Evolutionary conservation across 2,113 vertebrate species (phyloP).

Genomic region (Dicaeum eximium): DNA sequence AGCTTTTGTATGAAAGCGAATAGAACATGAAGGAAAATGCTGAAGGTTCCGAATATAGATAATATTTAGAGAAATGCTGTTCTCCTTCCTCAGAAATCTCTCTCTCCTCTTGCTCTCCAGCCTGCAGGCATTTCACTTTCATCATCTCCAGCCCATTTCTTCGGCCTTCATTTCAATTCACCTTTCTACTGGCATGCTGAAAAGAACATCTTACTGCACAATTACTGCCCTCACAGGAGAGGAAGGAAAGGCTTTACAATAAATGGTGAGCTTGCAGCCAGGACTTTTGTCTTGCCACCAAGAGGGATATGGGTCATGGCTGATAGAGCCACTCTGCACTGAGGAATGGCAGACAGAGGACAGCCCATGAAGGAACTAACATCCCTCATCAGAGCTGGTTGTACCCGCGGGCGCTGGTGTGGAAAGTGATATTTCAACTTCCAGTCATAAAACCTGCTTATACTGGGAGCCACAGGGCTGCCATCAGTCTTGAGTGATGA

Average conservation of each 20-base stretch:
- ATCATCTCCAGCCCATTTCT: neutral
- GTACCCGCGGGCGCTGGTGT: neutral
- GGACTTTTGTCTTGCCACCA: neutral
- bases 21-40: neutral
- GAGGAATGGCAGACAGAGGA: neutral
- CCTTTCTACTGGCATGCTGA: neutral
- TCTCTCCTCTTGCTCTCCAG: neutral
- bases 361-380: neutral
- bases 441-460: neutral
- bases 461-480: neutral
- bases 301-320: fast-evolving
- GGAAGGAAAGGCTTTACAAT: neutral
- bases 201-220: neutral
- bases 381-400: neutral
- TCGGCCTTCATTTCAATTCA: neutral
- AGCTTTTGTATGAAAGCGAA: neutral
- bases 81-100: neutral
- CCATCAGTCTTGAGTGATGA: neutral
- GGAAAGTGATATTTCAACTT: neutral
- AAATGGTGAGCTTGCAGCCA: neutral
- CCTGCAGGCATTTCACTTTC: neutral
- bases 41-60: neutral
- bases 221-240: neutral
- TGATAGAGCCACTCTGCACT: neutral
- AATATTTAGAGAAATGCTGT: neutral